These are phyloP conservation scores for Cochlearius cochlearius DNA, from an alignment of 2,113 vertebrate genomes.

Conservation along the genomic window DNA sequence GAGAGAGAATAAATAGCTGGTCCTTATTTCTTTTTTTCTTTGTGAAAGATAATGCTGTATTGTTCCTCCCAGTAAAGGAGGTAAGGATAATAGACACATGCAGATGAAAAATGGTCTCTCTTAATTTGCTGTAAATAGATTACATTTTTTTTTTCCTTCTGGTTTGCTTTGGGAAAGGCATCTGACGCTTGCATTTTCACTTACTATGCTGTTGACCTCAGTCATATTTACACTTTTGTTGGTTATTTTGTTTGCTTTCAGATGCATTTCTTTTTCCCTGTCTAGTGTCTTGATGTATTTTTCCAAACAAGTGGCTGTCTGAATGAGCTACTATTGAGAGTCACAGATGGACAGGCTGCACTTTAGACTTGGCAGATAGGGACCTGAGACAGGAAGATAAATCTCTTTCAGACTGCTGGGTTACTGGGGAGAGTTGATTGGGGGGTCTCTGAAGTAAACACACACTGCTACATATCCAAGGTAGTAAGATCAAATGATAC, in stretches of 20 bases:
- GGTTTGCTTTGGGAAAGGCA: neutral
- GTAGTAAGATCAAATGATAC: neutral
- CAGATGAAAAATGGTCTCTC: neutral
- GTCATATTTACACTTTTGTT: neutral
- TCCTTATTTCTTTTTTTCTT: neutral
- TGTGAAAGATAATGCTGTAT: neutral
- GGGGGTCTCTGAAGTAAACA: constrained; percentile 12
- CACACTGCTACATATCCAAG: neutral
- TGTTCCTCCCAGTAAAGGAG: neutral
- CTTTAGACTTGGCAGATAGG: neutral
- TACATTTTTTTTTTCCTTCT: neutral
- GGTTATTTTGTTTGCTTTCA: neutral
- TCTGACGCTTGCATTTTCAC: neutral
- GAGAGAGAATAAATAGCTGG: neutral
- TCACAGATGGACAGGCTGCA: constrained; percentile 14
- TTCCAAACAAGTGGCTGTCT: neutral
- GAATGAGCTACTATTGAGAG: neutral
- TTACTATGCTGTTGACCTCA: neutral
- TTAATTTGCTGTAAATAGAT: neutral
- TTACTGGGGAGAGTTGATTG: neutral
- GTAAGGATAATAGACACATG: neutral
- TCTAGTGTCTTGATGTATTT: neutral
- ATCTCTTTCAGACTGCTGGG: neutral
- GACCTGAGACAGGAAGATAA: neutral
- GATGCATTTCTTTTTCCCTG: neutral